Percentiles rank a stretch among this genome's conserved stretches.
phyloP scores from a whole-genome alignment of 2,888 invertebrate species.

The Pilophorus perplexus region DNA sequence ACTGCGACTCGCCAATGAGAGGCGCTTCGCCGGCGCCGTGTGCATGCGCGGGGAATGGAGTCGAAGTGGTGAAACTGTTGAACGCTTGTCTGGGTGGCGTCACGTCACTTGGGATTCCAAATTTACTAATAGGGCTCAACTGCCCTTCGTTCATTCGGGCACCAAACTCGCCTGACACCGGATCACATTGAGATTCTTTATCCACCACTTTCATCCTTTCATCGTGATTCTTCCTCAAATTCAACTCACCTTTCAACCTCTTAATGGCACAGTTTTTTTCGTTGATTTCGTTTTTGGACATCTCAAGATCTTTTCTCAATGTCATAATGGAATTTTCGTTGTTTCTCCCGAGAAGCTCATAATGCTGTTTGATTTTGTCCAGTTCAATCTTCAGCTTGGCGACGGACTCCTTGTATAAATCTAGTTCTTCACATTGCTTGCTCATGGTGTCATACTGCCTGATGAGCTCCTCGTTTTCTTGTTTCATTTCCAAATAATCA shows the following conservation, averaged over 20 bases:
- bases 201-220: neutral
- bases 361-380: conserved; percentile 5
- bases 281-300: neutral
- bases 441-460: conserved; percentile 12
- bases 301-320: conserved; percentile 8
- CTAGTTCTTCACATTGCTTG: conserved; percentile 1
- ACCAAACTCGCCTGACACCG: too few species aligned
- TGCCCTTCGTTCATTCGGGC: too few species aligned
- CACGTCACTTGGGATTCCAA: conserved; percentile 3
- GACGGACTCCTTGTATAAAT: neutral
- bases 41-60: conserved; percentile 31
- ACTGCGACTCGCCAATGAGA: neutral
- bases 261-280: neutral
- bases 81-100: conserved; percentile 11
- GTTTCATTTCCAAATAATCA: neutral
- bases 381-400: conserved; percentile 5
- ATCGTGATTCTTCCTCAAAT: neutral
- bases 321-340: conserved; percentile 13
- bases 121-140: conserved; percentile 26
- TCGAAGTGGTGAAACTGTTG: conserved; percentile 36
- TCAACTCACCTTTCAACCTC: conserved; percentile 1
- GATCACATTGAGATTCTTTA: neutral
- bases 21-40: conserved; percentile 40
- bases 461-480: conserved; percentile 8
- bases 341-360: conserved; percentile 5